Base-by-base conservation (phyloP, 2,113 vertebrate species). In the Labrus mixtus region DNA sequence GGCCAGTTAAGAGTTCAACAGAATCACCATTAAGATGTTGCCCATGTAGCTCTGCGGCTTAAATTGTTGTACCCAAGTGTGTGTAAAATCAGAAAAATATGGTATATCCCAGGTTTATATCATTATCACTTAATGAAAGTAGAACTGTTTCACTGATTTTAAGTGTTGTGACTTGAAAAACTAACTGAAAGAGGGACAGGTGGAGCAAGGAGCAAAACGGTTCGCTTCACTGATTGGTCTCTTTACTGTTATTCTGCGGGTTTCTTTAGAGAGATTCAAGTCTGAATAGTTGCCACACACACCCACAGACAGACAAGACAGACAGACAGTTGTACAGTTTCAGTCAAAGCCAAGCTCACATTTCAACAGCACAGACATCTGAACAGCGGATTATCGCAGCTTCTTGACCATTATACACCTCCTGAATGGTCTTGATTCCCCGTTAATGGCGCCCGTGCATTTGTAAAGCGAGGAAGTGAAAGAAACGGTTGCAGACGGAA, bases 381-480 rank as follows among this genome's bases (percentile, higher is more conserved):
- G 64, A 89, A 88, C 83, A 77, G 78, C 17, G 8, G 87, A 89
- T 90, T 90, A 90, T 88, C 85, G 64, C 87, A 85, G 83, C 74
- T 88, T 88, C 81, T 90, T 78, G 75, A 88, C 89, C 76, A 65
- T 87, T 90, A 69, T 84, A 66, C 60, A 80, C 62, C 60, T 50
- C 65, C 36, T 90, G 80, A 92, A 88, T 88, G 48, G 83, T 56
- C 78, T 81, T 77, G 78, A 89, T 72, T 86, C 81, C 56, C 66
- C 36, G 48, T 82, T 88, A 87, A 88, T 81, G 77, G 83, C 78
- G 33, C 20, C 66, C 56, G 75, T 76, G 56, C 85, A 82, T 90
- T 89, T 91, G 83, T 87, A 83, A 90, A 89, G 82, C 41, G 2
- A 83, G 82, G 78, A 88, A 78, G 70, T 90, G 79, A 88, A 91